phyloP scores from a whole-genome alignment of 2,797 vertebrate genomes.

The Dendrocincla tyrannina region DNA sequence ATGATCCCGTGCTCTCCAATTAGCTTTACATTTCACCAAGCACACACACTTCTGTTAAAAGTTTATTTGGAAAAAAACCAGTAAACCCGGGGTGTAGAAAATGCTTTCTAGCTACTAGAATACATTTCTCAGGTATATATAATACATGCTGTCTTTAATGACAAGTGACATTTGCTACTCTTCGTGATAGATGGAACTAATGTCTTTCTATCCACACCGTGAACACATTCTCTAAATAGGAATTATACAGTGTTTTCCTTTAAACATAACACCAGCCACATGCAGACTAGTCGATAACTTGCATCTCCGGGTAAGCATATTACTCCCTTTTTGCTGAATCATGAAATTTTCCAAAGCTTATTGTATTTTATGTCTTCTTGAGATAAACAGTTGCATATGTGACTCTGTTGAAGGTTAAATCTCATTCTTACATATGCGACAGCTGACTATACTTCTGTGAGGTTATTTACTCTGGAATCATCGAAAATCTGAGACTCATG shows the following conservation, averaged over 20 bases:
- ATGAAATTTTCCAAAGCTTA: conserved; percentile 57
- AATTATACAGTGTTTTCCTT: conserved; percentile 59
- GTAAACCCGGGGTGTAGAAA: background rate
- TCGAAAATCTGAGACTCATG: background rate
- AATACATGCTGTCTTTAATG: conserved; percentile 34
- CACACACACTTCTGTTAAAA: conserved; percentile 12
- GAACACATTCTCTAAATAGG: conserved; percentile 45
- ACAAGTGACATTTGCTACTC: conserved; percentile 27
- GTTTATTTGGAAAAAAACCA: background rate
- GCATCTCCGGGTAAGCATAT: background rate
- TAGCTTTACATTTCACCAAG: conserved; percentile 29
- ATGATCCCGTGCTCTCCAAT: background rate
- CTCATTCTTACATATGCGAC: conserved; percentile 1
- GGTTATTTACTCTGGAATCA: conserved; percentile 31
- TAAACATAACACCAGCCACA: conserved; percentile 44
- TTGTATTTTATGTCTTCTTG: conserved; percentile 51
- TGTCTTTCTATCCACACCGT: conserved; percentile 32
- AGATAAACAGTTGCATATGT: conserved; percentile 64
- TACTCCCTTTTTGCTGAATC: conserved; percentile 42
- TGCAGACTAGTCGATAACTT: conserved; percentile 24
- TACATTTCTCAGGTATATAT: conserved; percentile 47
- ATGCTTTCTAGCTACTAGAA: background rate
- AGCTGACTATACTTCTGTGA: conserved; percentile 20
- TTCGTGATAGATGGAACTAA: conserved; percentile 61
- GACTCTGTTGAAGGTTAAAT: conserved; percentile 37